These are phyloP conservation scores for Phymatocera aterrima DNA, from an alignment of 2,888 invertebrate species.

Conservation along the genomic window DNA sequence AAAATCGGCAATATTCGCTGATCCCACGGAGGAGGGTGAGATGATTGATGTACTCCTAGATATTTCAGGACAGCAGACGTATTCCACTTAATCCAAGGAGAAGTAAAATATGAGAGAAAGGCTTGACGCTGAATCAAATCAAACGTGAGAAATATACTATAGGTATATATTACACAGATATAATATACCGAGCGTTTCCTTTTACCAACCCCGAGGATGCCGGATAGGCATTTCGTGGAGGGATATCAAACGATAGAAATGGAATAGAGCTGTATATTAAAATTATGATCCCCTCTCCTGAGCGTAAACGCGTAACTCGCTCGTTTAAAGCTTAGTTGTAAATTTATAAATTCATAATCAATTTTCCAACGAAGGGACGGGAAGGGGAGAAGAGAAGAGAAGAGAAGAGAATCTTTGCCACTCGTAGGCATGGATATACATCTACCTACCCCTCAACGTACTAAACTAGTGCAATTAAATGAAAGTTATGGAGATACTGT, in stretches of 20 bases:
- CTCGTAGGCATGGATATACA: background rate
- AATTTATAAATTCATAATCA: slow-evolving; percentile 33
- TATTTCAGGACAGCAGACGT: slow-evolving; percentile 39
- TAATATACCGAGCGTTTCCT: no score
- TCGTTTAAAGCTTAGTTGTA: slow-evolving; percentile 17
- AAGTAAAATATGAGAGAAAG: background rate
- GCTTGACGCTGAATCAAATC: background rate
- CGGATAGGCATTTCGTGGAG: no score
- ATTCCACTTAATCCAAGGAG: slow-evolving; percentile 2
- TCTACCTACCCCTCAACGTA: background rate
- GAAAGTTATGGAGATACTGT: slow-evolving; percentile 41
- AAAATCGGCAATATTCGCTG: background rate
- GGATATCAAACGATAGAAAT: background rate
- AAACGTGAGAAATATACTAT: background rate
- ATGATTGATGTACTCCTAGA: slow-evolving; percentile 35
- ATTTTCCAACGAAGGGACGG: background rate
- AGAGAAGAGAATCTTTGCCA: background rate
- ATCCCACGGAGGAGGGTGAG: background rate
- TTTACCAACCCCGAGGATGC: no score
- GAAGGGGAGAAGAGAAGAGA: background rate
- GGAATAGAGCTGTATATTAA: background rate
- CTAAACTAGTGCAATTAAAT: slow-evolving; percentile 37
- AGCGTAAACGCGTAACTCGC: background rate
- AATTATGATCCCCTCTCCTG: background rate
- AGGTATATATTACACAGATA: background rate